Evolutionary conservation across 2,888 invertebrate genomes (phyloP), one percentile per base, ranked within the genome.

Genomic region (Pocota personata): DNA sequence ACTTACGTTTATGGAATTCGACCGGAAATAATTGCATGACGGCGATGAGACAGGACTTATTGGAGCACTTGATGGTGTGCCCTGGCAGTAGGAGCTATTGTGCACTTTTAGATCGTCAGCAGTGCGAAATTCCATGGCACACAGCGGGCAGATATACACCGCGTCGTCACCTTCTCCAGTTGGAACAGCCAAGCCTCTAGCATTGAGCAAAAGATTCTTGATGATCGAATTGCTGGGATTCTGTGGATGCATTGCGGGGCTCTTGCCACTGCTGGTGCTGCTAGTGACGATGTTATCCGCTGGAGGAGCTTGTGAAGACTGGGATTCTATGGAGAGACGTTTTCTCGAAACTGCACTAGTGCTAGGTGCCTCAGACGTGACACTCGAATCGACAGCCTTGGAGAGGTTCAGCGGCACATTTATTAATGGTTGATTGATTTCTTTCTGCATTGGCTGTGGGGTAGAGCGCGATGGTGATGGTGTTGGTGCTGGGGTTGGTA

Each of bases 41-140:
- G 93, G 90, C 71, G 90, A 89, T 37, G 91, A 91, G 88, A 91
- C 91, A 0, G 92, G 93, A 76, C 92, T 92, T 14, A 90, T 91
- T 7, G 92, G 91, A 0, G 91, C 91, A 88, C 93, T 91, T 72
- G 91, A 90, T 0, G 92, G 92, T n/a, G 91, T 92, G 21, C 95
- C 96, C 92, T 96, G 96, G 90, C 97, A 97, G 91, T 96, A 97
- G 90, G 95, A 95, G 90, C 95, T 93, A 89, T 95, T 95, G 91
- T 98, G 97, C 77, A 96, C 94, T 90, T 96, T 96, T 88, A 97
- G 93, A 90, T 96, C 97, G 87, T 97, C 97, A 43, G 95, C 95
- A 88, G 96, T 96, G 90, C 96, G 94, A 90, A 96, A 97, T 30
- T 95, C 94, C 90, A 95, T 95, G 90, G 95, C 95, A 91, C 97